Evolutionary conservation across 1,140 invertebrate species (phyloP).

Genomic region (Pygmarrhopalites habei): DNA sequence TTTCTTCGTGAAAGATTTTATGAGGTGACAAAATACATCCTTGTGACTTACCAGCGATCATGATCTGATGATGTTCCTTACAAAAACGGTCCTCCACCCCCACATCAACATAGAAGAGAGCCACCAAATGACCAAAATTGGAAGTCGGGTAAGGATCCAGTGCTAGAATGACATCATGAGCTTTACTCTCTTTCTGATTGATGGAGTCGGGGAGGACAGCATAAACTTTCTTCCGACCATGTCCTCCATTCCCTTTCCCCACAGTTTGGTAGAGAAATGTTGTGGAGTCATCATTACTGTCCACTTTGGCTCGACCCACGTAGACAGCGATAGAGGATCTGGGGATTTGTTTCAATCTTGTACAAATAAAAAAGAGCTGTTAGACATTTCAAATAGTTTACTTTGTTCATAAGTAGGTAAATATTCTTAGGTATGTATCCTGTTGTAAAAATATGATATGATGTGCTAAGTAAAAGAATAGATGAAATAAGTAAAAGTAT

Average conservation of each 20-base stretch:
- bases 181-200: conserved; percentile 39
- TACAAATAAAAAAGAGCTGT: too few relatives aligned
- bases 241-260: not conserved
- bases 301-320: conserved; percentile 17
- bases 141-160: conserved; percentile 49
- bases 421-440: too few relatives aligned
- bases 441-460: too few relatives aligned
- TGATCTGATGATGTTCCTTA: conserved; percentile 30
- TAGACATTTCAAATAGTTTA: too few relatives aligned
- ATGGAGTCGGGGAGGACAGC: conserved; percentile 47
- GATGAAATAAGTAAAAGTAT: too few relatives aligned
- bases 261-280: not conserved
- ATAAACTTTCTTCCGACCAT: conserved; percentile 25
- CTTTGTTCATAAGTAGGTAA: too few relatives aligned
- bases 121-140: conserved; percentile 50
- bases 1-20: too few relatives aligned
- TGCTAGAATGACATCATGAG: conserved; percentile 47
- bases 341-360: conserved; percentile 17
- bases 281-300: not conserved
- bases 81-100: conserved; percentile 28
- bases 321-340: conserved; percentile 25
- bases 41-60: conserved; percentile 27
- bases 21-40: too few relatives aligned
- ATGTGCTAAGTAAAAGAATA: too few relatives aligned
- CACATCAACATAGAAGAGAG: conserved; percentile 48